phyloP scores from a whole-genome alignment of 2,113 vertebrate genomes.

The Plectropomus leopardus region DNA sequence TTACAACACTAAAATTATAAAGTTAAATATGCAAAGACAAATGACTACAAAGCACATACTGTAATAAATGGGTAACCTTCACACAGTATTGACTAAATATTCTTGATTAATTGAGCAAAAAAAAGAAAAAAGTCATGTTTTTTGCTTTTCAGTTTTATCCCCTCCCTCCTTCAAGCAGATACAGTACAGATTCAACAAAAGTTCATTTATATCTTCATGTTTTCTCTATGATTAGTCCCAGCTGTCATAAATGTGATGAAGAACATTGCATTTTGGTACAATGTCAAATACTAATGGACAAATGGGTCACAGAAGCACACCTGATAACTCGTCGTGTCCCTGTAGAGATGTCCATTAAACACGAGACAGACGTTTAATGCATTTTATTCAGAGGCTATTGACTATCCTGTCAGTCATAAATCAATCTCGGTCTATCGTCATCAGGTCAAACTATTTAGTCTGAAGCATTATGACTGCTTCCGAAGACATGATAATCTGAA shows the following conservation, averaged over 20 bases:
- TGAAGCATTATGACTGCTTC: conserved; percentile 35
- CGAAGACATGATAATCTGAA: conserved; percentile 11
- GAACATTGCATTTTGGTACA: background rate
- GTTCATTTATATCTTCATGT: conserved; percentile 1
- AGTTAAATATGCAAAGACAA: background rate
- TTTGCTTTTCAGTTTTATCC: conserved; percentile 26
- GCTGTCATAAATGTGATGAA: background rate
- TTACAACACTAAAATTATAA: background rate
- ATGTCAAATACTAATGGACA: background rate
- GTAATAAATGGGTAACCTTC: background rate
- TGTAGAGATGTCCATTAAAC: conserved; percentile 6
- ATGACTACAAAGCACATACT: background rate
- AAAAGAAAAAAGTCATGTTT: background rate
- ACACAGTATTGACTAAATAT: background rate
- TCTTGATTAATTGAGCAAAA: background rate
- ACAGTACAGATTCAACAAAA: conserved; percentile 38
- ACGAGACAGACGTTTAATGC: conserved; percentile 20
- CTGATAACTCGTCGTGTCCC: background rate
- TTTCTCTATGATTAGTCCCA: background rate
- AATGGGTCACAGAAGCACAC: background rate
- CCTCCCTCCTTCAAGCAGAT: conserved; percentile 27
- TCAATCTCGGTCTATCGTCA: background rate
- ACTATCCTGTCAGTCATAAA: conserved; percentile 4
- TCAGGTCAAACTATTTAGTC: conserved; percentile 56
- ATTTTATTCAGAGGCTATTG: conserved; percentile 38